phyloP scores from a whole-genome alignment of 2,113 vertebrate genomes.

The Plecturocebus donacophilus region DNA sequence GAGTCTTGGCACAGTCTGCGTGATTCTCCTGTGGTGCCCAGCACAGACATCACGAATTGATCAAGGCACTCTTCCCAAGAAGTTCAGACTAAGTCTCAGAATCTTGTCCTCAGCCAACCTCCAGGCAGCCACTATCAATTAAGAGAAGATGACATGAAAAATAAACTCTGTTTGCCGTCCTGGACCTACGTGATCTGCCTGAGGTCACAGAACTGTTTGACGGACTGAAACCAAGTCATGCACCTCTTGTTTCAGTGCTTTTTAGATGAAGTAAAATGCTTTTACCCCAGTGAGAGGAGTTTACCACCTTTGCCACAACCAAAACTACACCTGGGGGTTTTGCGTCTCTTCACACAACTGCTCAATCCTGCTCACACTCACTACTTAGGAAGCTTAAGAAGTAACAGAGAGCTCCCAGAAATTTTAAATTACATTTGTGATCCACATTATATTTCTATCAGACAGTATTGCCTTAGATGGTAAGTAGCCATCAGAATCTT shows the following conservation, averaged over 20 bases:
- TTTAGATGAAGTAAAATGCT: background rate
- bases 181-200: background rate
- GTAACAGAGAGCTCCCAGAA: background rate
- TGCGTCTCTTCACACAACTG: background rate
- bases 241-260: background rate
- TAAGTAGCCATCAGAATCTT: background rate
- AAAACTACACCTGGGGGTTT: background rate
- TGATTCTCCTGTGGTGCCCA: background rate
- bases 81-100: slow-evolving; percentile 39
- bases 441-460: background rate
- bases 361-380: background rate
- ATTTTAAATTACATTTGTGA: background rate
- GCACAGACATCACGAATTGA: slow-evolving; percentile 40
- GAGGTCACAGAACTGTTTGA: background rate
- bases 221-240: background rate
- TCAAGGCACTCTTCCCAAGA: slow-evolving; percentile 3
- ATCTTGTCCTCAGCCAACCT: slow-evolving; percentile 3
- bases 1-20: background rate
- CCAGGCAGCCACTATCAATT: background rate
- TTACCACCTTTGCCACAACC: background rate
- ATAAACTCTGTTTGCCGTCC: background rate
- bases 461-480: background rate
- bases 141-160: slow-evolving; percentile 10
- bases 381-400: background rate
- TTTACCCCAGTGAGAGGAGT: background rate